A percentile compares a stretch with the other conserved stretches of the same genome.
Evolutionary conservation across 2,797 vertebrate genomes (phyloP).

Genomic region (Myotis daubentonii): DNA sequence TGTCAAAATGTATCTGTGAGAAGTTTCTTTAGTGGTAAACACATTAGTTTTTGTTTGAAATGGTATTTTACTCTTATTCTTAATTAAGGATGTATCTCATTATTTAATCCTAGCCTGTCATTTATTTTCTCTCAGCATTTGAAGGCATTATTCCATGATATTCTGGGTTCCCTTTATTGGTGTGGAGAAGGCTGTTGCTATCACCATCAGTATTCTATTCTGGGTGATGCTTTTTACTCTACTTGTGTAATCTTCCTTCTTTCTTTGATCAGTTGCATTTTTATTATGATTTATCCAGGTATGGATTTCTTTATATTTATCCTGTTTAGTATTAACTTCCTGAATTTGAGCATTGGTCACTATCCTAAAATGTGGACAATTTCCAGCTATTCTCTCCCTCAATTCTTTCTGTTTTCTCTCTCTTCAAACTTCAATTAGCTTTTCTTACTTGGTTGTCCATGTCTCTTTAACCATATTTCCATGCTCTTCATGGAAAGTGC

Average conservation of each 20-base stretch:
- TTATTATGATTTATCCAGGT: neutral
- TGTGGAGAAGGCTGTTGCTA: neutral
- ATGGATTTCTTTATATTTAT: neutral
- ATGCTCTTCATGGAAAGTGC: neutral
- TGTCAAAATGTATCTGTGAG: neutral
- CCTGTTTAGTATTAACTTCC: neutral
- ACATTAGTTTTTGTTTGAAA: neutral
- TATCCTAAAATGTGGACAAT: neutral
- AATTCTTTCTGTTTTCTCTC: neutral
- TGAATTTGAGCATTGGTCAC: neutral
- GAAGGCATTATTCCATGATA: accelerated
- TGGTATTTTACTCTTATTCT: neutral
- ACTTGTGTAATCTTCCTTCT: neutral
- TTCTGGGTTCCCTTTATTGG: neutral
- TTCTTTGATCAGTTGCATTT: neutral
- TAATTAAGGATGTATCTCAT: neutral
- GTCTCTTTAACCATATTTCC: neutral
- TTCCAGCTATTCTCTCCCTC: neutral
- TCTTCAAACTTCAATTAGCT: neutral
- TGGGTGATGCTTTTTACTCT: neutral
- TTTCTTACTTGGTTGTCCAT: neutral
- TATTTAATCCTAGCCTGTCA: neutral
- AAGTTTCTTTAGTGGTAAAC: neutral
- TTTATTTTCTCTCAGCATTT: neutral
- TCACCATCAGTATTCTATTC: neutral